A percentile compares a stretch with the other conserved stretches of the same genome.
phyloP scores from a whole-genome alignment of 2,797 vertebrate species.

The Leptoclinus maculatus region DNA sequence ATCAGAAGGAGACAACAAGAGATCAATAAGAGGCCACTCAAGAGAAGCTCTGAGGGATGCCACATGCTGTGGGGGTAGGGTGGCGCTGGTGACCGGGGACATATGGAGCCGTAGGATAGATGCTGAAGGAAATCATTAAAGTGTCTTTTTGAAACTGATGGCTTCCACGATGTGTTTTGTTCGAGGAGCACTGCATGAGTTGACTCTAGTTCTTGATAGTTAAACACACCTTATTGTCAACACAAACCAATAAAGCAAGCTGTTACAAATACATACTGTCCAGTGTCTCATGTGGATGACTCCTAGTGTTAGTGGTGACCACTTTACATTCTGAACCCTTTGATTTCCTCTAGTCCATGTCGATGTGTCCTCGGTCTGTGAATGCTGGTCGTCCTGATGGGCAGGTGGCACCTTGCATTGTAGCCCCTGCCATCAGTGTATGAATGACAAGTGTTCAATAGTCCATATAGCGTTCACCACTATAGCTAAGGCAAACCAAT shows the following conservation, averaged over 20 bases:
- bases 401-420: too few species aligned
- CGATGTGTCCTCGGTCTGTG: neutral
- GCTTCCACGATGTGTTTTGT: constrained; percentile 26
- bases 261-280: neutral
- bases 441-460: too few species aligned
- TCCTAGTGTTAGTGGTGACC: neutral
- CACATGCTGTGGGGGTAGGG: constrained; percentile 19
- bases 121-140: constrained; percentile 50
- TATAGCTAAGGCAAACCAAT: too few species aligned
- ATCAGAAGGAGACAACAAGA: constrained; percentile 73
- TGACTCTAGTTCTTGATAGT: neutral
- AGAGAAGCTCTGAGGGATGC: constrained; percentile 44
- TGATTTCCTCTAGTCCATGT: neutral
- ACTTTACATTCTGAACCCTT: neutral
- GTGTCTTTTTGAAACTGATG: constrained; percentile 35
- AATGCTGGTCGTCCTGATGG: too few species aligned
- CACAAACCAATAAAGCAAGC: neutral
- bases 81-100: constrained; percentile 5
- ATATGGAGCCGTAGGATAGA: constrained; percentile 30
- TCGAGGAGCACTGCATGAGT: neutral
- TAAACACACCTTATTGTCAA: neutral
- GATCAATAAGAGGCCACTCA: constrained; percentile 72
- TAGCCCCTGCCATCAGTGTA: too few species aligned
- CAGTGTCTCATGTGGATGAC: neutral
- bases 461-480: too few species aligned